Conservation (phyloP, 2,113 vertebrate genomes). For the Stomatorhinus ivindoensis region DNA sequence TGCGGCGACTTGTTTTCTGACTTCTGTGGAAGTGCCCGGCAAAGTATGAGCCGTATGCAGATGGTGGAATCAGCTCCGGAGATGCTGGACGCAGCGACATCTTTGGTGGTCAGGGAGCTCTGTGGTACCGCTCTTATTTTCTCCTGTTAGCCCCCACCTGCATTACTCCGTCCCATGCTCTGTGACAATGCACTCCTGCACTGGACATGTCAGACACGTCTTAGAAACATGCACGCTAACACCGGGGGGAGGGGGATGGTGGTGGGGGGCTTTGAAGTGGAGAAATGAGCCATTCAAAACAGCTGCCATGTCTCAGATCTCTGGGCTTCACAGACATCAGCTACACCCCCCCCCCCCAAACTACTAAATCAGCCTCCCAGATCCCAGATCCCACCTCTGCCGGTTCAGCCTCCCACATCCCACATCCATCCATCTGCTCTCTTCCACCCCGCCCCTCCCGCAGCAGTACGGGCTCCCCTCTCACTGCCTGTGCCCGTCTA, state of each 20-base stretch:
- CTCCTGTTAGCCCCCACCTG: constrained; percentile 21
- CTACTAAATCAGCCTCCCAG: constrained; percentile 1
- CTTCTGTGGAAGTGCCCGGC: background rate
- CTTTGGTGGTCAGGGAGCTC: background rate
- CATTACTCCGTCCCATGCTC: constrained; percentile 34
- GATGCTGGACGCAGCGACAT: background rate
- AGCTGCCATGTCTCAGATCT: constrained; percentile 41
- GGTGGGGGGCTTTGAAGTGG: constrained; percentile 34
- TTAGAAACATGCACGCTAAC: constrained; percentile 67
- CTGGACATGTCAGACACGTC: constrained; percentile 63
- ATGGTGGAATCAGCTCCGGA: background rate
- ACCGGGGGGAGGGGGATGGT: constrained; percentile 55
- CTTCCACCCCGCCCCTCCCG: background rate
- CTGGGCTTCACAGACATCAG: constrained; percentile 27
- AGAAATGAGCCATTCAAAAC: constrained; percentile 22
- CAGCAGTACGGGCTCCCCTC: background rate
- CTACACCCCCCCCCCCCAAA: constrained; percentile 31
- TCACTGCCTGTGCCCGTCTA: background rate
- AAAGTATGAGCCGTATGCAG: background rate
- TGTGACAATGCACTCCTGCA: constrained; percentile 34
- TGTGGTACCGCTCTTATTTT: constrained; percentile 29
- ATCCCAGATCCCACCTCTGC: background rate
- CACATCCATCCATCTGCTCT: background rate
- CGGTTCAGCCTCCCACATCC: background rate
- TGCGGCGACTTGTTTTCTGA: background rate